These are phyloP conservation scores for Tipula confusa DNA, from an alignment of 2,888 invertebrate genomes.

Conservation along the genomic window DNA sequence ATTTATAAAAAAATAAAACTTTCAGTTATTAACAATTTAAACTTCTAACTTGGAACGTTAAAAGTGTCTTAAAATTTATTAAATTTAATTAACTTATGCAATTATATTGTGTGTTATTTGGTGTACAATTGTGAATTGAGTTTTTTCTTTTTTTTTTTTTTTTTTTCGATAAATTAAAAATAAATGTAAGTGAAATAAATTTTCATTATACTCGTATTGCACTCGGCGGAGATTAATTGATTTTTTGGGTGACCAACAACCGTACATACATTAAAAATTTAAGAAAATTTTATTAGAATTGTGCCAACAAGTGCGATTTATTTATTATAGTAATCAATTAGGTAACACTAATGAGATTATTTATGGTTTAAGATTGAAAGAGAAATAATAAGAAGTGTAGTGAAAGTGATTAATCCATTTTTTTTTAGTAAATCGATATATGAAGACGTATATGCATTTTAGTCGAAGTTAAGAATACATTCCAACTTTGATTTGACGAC, in stretches of 20 bases:
- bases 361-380: not conserved
- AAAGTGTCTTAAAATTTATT: not conserved
- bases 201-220: not conserved
- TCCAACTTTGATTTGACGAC: no score
- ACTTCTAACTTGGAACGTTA: not conserved
- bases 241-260: not conserved
- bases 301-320: not conserved
- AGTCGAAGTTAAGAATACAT: no score
- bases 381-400: not conserved
- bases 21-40: conserved; percentile 7
- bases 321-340: no score
- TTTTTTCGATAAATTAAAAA: not conserved
- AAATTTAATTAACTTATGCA: not conserved
- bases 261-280: no score
- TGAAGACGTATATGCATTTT: no score
- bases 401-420: conserved; percentile 3
- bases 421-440: not conserved
- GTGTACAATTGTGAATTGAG: no score
- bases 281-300: not conserved
- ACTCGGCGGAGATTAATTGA: no score
- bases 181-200: not conserved
- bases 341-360: not conserved
- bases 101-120: not conserved
- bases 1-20: not conserved
- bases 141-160: no score